These are phyloP conservation scores for Callaeas wilsoni DNA, from an alignment of 2,113 vertebrate genomes.

Conservation along the genomic window DNA sequence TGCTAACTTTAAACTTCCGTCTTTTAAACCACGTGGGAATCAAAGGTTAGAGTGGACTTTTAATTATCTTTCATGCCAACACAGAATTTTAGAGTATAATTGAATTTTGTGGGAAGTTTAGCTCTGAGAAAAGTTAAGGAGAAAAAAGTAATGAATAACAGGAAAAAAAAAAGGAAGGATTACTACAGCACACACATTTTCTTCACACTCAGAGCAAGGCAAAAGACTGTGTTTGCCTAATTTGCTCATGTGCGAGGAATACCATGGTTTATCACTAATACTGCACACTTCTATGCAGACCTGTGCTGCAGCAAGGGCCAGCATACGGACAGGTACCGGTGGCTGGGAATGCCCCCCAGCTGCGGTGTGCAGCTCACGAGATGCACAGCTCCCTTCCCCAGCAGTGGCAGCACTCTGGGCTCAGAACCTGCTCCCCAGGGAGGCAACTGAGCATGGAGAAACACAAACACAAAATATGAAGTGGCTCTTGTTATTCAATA, in stretches of 20 bases:
- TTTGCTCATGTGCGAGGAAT: neutral
- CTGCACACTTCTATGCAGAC: neutral
- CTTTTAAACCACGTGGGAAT: neutral
- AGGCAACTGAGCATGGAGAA: neutral
- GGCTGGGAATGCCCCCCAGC: neutral
- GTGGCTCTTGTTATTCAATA: neutral
- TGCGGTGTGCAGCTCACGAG: neutral
- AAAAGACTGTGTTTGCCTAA: neutral
- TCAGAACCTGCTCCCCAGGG: neutral
- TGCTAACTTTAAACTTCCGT: neutral
- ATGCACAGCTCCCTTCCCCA: neutral
- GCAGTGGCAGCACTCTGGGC: rapidly evolving
- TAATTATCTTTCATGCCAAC: neutral
- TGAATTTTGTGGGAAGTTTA: neutral
- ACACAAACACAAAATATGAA: neutral
- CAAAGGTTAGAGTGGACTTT: neutral
- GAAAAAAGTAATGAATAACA: neutral
- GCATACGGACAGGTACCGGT: rapidly evolving
- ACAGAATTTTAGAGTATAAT: neutral
- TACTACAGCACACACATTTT: neutral
- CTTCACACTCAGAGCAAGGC: neutral
- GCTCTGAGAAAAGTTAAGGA: neutral
- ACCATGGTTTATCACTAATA: neutral
- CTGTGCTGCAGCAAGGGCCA: neutral
- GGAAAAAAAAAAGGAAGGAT: neutral